phyloP scores from a whole-genome alignment of 2,797 vertebrate species.

The Sebastes trivittatus region DNA sequence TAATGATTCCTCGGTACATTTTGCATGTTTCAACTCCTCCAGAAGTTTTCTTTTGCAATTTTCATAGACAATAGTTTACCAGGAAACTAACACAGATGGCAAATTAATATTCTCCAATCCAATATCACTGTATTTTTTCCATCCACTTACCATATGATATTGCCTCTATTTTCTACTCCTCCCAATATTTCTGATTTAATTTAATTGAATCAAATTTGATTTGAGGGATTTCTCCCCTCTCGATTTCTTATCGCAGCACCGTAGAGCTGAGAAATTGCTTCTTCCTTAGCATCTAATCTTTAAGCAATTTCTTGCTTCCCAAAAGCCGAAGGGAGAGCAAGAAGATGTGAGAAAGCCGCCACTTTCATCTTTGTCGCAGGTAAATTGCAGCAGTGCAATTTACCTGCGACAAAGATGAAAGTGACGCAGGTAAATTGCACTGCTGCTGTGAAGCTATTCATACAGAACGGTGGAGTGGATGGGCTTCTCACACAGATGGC shows the following conservation, averaged over 20 bases:
- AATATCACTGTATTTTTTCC: neutral
- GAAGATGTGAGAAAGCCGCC: constrained; percentile 14
- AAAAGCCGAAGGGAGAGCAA: constrained; percentile 13
- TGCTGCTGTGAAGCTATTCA: constrained; percentile 8
- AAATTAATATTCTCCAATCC: neutral
- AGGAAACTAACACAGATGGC: neutral
- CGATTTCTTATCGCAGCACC: constrained; percentile 51
- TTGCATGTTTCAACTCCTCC: neutral
- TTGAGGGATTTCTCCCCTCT: constrained; percentile 36
- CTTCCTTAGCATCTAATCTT: constrained; percentile 47
- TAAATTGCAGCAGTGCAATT: constrained; percentile 25
- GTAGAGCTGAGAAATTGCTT: constrained; percentile 51
- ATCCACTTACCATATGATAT: neutral
- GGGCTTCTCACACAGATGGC: neutral
- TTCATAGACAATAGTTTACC: neutral
- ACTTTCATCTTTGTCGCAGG: constrained; percentile 35
- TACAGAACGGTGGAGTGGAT: neutral
- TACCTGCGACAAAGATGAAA: too few relatives aligned
- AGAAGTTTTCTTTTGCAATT: neutral
- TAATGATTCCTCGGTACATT: neutral
- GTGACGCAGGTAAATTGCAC: constrained; percentile 27
- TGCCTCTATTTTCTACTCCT: constrained; percentile 21
- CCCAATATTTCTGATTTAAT: constrained; percentile 18
- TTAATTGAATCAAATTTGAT: constrained; percentile 54
- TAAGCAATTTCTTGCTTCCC: constrained; percentile 45